Base-by-base conservation (phyloP, 2,113 vertebrate genomes). In the Scortum barcoo region DNA sequence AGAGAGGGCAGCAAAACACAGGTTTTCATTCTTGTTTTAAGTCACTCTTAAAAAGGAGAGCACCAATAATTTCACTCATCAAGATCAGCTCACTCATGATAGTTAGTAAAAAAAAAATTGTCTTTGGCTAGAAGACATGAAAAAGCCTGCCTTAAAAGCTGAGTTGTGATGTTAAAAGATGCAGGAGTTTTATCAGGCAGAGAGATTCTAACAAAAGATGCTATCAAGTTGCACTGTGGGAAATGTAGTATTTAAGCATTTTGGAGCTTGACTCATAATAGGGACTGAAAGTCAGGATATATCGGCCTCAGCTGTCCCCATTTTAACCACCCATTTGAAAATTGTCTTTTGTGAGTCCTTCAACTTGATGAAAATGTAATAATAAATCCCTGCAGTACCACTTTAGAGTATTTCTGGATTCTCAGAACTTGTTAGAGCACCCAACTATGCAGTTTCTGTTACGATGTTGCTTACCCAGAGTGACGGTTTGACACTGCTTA, bases 351-450 rank as follows among this genome's bases (percentile, higher is more conserved):
- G 5, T 42, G 22, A 14, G 38, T 63, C 5, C 36, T 38, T 10
- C 20, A 57, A 14, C 22, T 78, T 40, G 38, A 53, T 30, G 44
- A 14, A 60, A 36, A 50, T 70, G 65, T 46, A 30, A 9, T 40
- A 22, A 0, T 16, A 48, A 61, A 74, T 70, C 38, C 17, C 50
- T 44, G 17, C 53, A 36, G 44, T 8, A 4, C 6, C 50, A 8
- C 67, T 71, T 83, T 58, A 48, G 24, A 10, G 42, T 50, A 56
- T 76, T 44, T 38, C 38, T 42, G 33, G 24, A 33, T 6, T 38
- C 33, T 12, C 33, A 38, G 20, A 38, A 51, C 20, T 73, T 40
- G 51, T 50, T 48, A 38, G 19, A 36, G 8, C 22, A 65, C 40
- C 28, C 58, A 46, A 69, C 9, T n/a, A 38, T 50, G 51, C 20